Evolutionary conservation across 2,888 invertebrate species (phyloP), one percentile per base, ranked within the genome.

Genomic region (Microchrysa polita): DNA sequence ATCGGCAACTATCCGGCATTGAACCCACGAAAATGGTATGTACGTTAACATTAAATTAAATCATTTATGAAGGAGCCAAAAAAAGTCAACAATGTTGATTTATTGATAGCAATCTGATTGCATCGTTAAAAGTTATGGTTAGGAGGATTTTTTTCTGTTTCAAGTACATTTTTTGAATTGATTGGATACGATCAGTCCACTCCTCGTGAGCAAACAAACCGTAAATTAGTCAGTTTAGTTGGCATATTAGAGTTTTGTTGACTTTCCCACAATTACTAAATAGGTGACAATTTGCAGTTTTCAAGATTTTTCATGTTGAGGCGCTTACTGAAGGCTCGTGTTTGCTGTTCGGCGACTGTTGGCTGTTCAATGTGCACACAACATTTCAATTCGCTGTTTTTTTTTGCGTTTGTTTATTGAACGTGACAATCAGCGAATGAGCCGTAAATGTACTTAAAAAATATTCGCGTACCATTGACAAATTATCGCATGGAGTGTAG

Each of bases 181-280:
- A 48, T n/a, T 12, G 12, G 48, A 48, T 48, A 48, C 12, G 16
- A 48, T 48, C 48, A n/a, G 48, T n/a, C 48, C 48, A 48, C 48
- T 48, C 48, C 48, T n/a, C 27, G 27, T 48, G 14, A n/a, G 48
- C 10, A 48, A 48, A 48, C 16, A 48, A 48, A 34, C 27, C 27
- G 27, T 34, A 34, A 48, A 48, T n/a, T 5, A 48, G 27, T 67
- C 61, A 42, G 40, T 42, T 16, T 42, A 18, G 23, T 20, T 34
- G 16, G 44, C 65, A 27, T n/a, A n/a, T n/a, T 20, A 40, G n/a
- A n/a, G 20, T 65, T 48, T 22, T 65, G 22, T 65, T 44, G n/a
- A 44, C 65, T 65, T 65, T 65, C 65, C 65, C 65, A 65, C 65
- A 65, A 65, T 65, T 65, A 65, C 44, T 48, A 65, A 20, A 65